Percentiles rank a stretch among this genome's conserved stretches.
Evolutionary conservation across 2,888 invertebrate species (phyloP).

Genomic region (Chaetoderma sp.): DNA sequence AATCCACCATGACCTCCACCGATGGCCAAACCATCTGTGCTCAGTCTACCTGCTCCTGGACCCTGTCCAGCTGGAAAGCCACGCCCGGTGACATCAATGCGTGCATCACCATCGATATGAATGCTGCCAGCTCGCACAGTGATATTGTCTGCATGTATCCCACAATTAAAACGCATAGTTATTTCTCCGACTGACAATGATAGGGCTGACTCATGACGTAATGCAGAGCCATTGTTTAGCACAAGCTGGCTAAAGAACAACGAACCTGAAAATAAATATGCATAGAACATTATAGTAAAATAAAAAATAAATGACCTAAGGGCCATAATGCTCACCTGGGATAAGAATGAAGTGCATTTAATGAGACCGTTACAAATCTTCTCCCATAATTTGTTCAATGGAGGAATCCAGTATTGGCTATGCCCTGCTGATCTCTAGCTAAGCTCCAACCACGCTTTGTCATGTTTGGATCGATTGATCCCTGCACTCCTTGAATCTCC

Average conservation of each 20-base stretch:
- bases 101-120: slow-evolving; percentile 46
- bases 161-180: slow-evolving; percentile 43
- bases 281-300: too few relatives aligned
- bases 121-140: slow-evolving; percentile 35
- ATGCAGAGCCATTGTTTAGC: slow-evolving; percentile 40
- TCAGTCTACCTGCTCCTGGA: slow-evolving; percentile 23
- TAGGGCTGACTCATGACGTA: slow-evolving; percentile 38
- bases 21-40: slow-evolving; percentile 27
- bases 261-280: slow-evolving; percentile 34
- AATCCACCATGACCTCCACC: slow-evolving; percentile 53
- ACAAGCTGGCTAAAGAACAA: slow-evolving; percentile 41
- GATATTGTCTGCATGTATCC: slow-evolving; percentile 40
- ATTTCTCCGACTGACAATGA: slow-evolving; percentile 40
- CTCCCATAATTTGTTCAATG: too few relatives aligned
- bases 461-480: too few relatives aligned
- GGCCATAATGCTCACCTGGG: too few relatives aligned
- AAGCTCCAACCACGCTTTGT: too few relatives aligned
- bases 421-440: too few relatives aligned
- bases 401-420: too few relatives aligned
- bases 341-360: too few relatives aligned
- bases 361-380: too few relatives aligned
- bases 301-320: too few relatives aligned
- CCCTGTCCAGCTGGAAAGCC: slow-evolving; percentile 16
- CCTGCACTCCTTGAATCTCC: too few relatives aligned
- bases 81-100: slow-evolving; percentile 35